These are phyloP conservation scores for Trachelus tabidus DNA, from an alignment of 2,888 invertebrate genomes.

Conservation along the genomic window DNA sequence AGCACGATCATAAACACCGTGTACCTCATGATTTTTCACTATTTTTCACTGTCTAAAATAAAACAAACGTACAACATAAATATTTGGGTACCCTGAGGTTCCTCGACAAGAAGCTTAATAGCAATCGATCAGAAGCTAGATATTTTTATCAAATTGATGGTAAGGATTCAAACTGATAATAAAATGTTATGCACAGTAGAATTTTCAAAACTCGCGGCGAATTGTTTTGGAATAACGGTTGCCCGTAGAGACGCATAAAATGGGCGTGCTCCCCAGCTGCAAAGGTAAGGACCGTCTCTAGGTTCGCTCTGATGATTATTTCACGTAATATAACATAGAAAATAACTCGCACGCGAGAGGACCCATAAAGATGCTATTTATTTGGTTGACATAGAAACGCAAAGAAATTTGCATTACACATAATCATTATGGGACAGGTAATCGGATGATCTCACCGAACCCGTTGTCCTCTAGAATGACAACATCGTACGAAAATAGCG, in stretches of 20 bases:
- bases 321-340: background rate
- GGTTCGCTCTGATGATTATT: background rate
- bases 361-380: background rate
- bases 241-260: slow-evolving; percentile 45
- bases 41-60: slow-evolving; percentile 35
- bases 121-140: background rate
- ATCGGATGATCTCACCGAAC: slow-evolving; percentile 52
- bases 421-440: slow-evolving; percentile 19
- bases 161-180: background rate
- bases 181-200: background rate
- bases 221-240: slow-evolving; percentile 38
- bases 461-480: slow-evolving; percentile 44
- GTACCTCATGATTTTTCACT: slow-evolving; percentile 44
- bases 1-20: slow-evolving; percentile 46
- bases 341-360: background rate
- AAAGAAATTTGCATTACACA: background rate
- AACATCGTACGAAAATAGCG: slow-evolving; percentile 42
- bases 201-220: background rate
- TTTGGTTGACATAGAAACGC: background rate
- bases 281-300: background rate
- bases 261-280: slow-evolving; percentile 39
- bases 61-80: slow-evolving; percentile 4
- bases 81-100: background rate
- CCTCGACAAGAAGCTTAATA: background rate
- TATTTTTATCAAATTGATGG: background rate